Percentiles rank a stretch among this genome's conserved stretches.
Evolutionary conservation across 2,888 invertebrate genomes (phyloP).

Genomic region (Melieria omissa): DNA sequence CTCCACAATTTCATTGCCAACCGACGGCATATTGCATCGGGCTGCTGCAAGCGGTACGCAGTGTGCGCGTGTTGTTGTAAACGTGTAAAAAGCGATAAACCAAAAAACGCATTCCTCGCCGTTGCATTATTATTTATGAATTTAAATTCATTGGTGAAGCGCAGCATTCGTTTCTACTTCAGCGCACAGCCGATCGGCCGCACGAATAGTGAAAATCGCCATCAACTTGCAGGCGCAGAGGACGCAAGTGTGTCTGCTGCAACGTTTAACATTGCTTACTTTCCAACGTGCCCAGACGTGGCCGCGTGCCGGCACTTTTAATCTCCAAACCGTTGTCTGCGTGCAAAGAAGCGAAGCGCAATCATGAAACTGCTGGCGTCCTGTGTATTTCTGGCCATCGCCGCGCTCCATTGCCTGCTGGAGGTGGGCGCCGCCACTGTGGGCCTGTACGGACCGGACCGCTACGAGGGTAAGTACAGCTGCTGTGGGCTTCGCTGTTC

Average conservation of each 20-base stretch:
- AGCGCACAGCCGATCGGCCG: not conserved
- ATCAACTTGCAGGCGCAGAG: constrained; percentile 9
- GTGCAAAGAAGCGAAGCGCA: not conserved
- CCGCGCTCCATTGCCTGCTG: constrained; percentile 4
- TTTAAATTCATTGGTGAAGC: not conserved
- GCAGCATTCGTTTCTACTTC: not conserved
- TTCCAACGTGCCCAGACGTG: not conserved
- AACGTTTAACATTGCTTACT: not conserved
- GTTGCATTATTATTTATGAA: not conserved
- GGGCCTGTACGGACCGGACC: constrained; percentile 46
- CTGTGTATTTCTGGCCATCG: constrained; percentile 21
- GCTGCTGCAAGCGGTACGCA: not conserved
- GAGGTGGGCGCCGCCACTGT: constrained; percentile 37
- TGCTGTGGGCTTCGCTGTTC: not conserved
- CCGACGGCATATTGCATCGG: not conserved
- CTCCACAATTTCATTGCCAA: too few species aligned
- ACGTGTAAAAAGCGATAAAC: constrained; percentile 13
- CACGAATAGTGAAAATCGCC: not conserved
- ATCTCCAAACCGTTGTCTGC: too few species aligned
- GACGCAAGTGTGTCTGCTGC: constrained; percentile 16
- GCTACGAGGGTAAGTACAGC: constrained; percentile 45
- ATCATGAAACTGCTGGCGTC: constrained; percentile 21
- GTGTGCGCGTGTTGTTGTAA: too few species aligned
- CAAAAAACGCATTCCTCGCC: not conserved
- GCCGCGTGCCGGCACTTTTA: too few species aligned